Conservation (phyloP, 1,140 invertebrate genomes). For the Ceratosolen solmsi region DNA sequence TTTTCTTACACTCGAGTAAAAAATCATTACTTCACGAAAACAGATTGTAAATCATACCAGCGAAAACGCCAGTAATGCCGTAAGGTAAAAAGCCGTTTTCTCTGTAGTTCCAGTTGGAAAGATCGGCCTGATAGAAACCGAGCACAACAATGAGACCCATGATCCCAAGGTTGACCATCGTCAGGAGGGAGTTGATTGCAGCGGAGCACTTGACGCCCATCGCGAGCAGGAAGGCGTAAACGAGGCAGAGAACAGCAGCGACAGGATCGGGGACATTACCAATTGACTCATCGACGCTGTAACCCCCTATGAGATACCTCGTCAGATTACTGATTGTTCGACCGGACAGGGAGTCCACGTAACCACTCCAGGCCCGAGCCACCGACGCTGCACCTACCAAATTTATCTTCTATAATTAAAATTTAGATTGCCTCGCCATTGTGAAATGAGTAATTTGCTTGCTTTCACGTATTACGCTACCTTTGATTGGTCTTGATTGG, state of each 20-base stretch:
- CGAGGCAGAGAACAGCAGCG: conserved; percentile 83
- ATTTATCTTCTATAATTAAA: too few species aligned
- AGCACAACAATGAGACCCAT: conserved; percentile 84
- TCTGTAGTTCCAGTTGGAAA: conserved; percentile 84
- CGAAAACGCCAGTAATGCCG: conserved; percentile 83
- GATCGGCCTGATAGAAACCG: conserved; percentile 86
- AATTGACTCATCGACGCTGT: conserved; percentile 78
- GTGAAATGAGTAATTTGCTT: too few species aligned
- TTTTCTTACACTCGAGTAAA: too few species aligned
- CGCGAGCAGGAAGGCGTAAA: conserved; percentile 81
- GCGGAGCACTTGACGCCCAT: conserved; percentile 91
- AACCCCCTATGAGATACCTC: conserved; percentile 78
- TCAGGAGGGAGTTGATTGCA: conserved; percentile 86
- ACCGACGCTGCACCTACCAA: conserved; percentile 87
- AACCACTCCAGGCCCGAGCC: conserved; percentile 93
- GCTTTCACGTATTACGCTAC: too few species aligned
- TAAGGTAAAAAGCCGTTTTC: conserved; percentile 87
- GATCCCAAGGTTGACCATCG: conserved; percentile 84
- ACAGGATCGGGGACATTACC: conserved; percentile 87
- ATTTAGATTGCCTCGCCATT: too few species aligned
- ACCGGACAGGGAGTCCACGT: conserved; percentile 88
- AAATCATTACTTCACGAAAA: background rate
- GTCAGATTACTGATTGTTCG: conserved; percentile 88
- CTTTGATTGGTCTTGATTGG: too few species aligned
- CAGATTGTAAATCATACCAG: conserved; percentile 59